These are phyloP conservation scores for Dryas iulia DNA, from an alignment of 1,140 invertebrate genomes.

Conservation along the genomic window DNA sequence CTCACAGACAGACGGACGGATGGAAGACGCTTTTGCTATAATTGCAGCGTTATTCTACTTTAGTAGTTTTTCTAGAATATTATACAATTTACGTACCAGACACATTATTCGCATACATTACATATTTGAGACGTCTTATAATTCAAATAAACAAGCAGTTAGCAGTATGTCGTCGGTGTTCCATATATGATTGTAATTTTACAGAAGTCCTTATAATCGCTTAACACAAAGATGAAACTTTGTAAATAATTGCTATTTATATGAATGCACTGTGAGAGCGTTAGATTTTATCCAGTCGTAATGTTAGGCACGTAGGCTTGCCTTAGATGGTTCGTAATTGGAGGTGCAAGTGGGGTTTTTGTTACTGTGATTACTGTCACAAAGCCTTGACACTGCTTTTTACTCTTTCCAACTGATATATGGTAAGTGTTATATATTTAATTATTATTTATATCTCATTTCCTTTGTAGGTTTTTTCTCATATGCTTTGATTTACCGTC, in stretches of 20 bases:
- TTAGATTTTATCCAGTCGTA: slow-evolving; percentile 53
- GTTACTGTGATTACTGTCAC: slow-evolving; percentile 65
- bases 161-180: background rate
- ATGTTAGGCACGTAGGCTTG: slow-evolving; percentile 58
- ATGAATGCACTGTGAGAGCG: slow-evolving; percentile 30
- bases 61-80: slow-evolving; percentile 58
- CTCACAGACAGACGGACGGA: slow-evolving; percentile 51
- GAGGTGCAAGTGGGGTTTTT: slow-evolving; percentile 68
- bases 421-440: slow-evolving; percentile 35
- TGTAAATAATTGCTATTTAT: slow-evolving; percentile 28
- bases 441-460: background rate
- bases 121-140: slow-evolving; percentile 3
- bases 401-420: slow-evolving; percentile 66
- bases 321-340: slow-evolving; percentile 75
- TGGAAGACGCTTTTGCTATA: slow-evolving; percentile 59
- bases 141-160: background rate
- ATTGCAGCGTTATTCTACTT: slow-evolving; percentile 65
- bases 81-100: background rate
- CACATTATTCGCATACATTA: slow-evolving; percentile 21
- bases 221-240: background rate
- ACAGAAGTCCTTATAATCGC: background rate
- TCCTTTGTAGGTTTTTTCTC: background rate
- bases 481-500: too few species aligned
- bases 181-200: background rate
- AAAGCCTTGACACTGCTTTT: slow-evolving; percentile 65